phyloP scores from a whole-genome alignment of 2,888 invertebrate species.

The Dendrolimus houi region DNA sequence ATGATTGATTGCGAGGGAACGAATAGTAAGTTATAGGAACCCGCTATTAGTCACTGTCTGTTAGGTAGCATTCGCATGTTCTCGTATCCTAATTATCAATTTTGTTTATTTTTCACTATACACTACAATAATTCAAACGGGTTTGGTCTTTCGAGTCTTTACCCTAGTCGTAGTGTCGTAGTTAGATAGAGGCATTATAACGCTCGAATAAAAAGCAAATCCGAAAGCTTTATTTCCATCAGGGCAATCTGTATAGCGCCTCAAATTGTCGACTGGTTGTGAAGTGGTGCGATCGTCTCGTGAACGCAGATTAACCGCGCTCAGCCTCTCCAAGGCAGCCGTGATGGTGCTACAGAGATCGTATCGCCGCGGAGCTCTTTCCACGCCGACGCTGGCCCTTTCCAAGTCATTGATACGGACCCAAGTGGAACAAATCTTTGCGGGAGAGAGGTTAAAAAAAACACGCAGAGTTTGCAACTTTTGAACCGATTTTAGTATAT shows the following conservation, averaged over 20 bases:
- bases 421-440: conserved; percentile 46
- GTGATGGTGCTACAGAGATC: conserved; percentile 41
- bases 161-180: too few relatives aligned
- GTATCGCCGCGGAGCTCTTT: conserved; percentile 55
- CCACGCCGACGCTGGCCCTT: conserved; percentile 41
- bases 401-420: conserved; percentile 52
- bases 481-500: too few relatives aligned
- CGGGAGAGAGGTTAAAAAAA: conserved; percentile 5
- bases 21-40: too few relatives aligned
- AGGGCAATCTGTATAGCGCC: conserved; percentile 10
- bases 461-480: too few relatives aligned
- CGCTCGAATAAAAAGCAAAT: neutral
- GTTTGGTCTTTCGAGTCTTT: too few relatives aligned
- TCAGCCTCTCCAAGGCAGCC: conserved; percentile 28
- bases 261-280: conserved; percentile 3
- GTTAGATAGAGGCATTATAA: too few relatives aligned
- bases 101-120: too few relatives aligned
- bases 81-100: too few relatives aligned
- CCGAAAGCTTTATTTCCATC: neutral
- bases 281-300: conserved; percentile 34
- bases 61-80: too few relatives aligned
- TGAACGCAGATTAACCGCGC: conserved; percentile 63
- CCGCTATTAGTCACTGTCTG: too few relatives aligned
- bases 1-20: too few relatives aligned
- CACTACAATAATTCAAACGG: too few relatives aligned